phyloP scores from a whole-genome alignment of 1,140 invertebrate genomes.

The Aplysia californica region DNA sequence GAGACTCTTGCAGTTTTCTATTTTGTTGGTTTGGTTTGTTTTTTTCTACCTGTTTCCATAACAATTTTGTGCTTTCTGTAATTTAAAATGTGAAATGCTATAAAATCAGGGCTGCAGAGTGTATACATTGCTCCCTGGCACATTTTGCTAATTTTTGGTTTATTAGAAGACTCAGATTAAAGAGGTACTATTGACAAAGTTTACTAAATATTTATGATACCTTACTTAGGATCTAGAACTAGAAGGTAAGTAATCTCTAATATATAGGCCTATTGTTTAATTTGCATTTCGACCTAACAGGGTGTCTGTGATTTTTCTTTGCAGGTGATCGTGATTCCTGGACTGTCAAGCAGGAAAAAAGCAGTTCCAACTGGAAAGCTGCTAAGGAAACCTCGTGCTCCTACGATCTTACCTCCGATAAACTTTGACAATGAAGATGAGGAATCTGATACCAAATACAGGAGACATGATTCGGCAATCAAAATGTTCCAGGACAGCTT shows the following conservation, averaged over 20 bases:
- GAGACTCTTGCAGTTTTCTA: too few species aligned
- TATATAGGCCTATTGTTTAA: too few species aligned
- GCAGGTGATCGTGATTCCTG: slow-evolving; percentile 32
- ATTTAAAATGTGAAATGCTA: too few species aligned
- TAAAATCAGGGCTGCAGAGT: too few species aligned
- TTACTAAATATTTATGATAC: background rate
- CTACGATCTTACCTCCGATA: slow-evolving; percentile 41
- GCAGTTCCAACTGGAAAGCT: slow-evolving; percentile 29
- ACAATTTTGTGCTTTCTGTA: too few species aligned
- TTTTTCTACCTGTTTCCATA: too few species aligned
- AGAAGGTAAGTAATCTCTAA: too few species aligned
- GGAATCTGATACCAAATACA: background rate
- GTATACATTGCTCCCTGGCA: too few species aligned
- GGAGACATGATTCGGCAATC: background rate
- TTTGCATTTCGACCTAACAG: background rate
- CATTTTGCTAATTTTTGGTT: background rate
- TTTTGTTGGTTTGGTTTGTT: too few species aligned
- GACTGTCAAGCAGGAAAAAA: slow-evolving; percentile 28
- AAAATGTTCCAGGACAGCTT: slow-evolving; percentile 33
- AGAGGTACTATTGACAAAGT: background rate
- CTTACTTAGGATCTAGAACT: too few species aligned
- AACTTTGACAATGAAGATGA: background rate
- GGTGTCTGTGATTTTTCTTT: background rate
- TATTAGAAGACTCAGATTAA: background rate
- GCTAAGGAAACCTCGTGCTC: slow-evolving; percentile 52